Evolutionary conservation across 2,113 vertebrate species (phyloP).

Genomic region (Xiphophorus hellerii): DNA sequence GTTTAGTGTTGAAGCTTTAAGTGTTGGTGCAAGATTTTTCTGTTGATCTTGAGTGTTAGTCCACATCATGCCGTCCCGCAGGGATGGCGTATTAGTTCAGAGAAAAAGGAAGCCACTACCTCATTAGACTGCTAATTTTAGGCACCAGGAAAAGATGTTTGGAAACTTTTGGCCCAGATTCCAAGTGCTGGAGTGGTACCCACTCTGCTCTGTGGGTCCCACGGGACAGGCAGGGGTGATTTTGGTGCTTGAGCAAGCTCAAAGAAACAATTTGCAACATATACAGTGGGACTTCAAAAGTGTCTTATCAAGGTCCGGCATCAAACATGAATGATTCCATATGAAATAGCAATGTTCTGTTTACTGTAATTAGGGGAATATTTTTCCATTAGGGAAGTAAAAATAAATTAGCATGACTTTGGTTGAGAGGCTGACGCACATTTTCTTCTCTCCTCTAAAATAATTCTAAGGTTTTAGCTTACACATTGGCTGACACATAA

Average conservation of each 20-base stretch:
- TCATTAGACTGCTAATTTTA: slow-evolving; percentile 85
- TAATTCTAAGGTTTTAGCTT: neutral
- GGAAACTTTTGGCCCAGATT: slow-evolving; percentile 75
- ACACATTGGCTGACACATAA: too few relatives aligned
- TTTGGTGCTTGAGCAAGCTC: slow-evolving; percentile 81
- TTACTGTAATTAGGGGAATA: slow-evolving; percentile 84
- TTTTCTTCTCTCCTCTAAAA: slow-evolving; percentile 1
- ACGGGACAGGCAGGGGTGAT: slow-evolving; percentile 79
- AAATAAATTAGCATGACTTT: slow-evolving; percentile 82
- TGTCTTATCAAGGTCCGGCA: slow-evolving; percentile 83
- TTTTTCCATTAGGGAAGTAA: slow-evolving; percentile 83
- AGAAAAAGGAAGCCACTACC: slow-evolving; percentile 81
- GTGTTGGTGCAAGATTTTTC: slow-evolving; percentile 68
- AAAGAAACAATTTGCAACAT: slow-evolving; percentile 83
- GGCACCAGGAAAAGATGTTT: slow-evolving; percentile 83
- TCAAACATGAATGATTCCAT: slow-evolving; percentile 86
- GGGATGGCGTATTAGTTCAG: slow-evolving; percentile 77
- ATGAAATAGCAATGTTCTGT: slow-evolving; percentile 85
- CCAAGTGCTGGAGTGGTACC: slow-evolving; percentile 71
- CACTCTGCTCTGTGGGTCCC: slow-evolving; percentile 72
- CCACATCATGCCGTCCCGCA: slow-evolving; percentile 75
- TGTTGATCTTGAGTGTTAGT: slow-evolving; percentile 76
- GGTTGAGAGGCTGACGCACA: slow-evolving; percentile 65
- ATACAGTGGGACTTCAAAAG: slow-evolving; percentile 85
- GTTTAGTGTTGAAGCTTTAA: slow-evolving; percentile 43